phyloP scores from a whole-genome alignment of 2,797 vertebrate species.

The Xiphophorus birchmanni region DNA sequence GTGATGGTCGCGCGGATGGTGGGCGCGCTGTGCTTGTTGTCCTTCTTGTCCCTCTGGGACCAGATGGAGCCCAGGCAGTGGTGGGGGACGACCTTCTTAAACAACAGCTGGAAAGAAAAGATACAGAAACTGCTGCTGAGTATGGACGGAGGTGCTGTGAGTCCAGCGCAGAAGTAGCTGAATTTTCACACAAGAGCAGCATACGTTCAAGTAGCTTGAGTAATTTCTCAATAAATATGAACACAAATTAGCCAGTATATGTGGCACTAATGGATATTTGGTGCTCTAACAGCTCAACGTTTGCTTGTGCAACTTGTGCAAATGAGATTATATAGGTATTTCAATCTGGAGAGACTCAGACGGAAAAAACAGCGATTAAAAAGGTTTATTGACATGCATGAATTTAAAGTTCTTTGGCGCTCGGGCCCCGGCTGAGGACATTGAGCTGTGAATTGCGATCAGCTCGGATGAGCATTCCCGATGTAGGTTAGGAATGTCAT shows the following conservation, averaged over 20 bases:
- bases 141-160: not conserved
- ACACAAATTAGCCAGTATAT: not conserved
- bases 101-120: slow-evolving; percentile 83
- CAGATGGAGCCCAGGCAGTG: slow-evolving; percentile 95
- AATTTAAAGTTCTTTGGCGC: too few relatives aligned
- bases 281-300: not conserved
- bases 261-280: not conserved
- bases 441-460: too few relatives aligned
- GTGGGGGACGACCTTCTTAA: slow-evolving; percentile 93
- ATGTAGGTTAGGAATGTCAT: too few relatives aligned
- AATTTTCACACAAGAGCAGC: not conserved
- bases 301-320: not conserved
- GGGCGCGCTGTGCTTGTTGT: slow-evolving; percentile 89
- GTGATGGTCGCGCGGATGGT: slow-evolving; percentile 93
- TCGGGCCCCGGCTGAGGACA: too few relatives aligned
- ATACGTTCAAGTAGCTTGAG: not conserved
- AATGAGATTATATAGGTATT: not conserved
- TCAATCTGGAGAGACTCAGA: too few relatives aligned
- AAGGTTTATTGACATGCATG: too few relatives aligned
- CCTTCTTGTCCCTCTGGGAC: slow-evolving; percentile 92
- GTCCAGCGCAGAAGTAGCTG: not conserved
- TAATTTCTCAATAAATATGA: not conserved
- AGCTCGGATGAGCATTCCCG: too few relatives aligned
- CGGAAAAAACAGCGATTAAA: too few relatives aligned
- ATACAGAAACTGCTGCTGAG: slow-evolving; percentile 6